Evolutionary conservation across 2,113 vertebrate genomes (phyloP).

Genomic region (Pterocles orientalis): DNA sequence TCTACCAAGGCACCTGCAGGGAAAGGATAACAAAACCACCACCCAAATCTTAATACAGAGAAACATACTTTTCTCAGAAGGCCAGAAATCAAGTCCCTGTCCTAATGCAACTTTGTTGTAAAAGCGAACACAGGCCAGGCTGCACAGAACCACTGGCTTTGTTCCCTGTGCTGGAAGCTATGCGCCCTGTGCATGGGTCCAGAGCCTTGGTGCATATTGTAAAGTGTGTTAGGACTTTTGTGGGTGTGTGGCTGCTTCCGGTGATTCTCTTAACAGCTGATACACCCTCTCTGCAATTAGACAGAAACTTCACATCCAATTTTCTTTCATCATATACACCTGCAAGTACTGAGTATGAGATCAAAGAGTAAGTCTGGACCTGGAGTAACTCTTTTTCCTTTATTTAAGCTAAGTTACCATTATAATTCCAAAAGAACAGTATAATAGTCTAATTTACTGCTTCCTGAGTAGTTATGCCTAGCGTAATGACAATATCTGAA

Average conservation of each 20-base stretch:
- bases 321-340: neutral
- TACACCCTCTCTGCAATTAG: neutral
- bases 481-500: neutral
- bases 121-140: neutral
- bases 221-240: neutral
- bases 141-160: accelerated
- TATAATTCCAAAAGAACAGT: neutral
- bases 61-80: neutral
- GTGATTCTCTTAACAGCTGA: neutral
- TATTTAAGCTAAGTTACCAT: neutral
- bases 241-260: neutral
- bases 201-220: neutral
- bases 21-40: constrained; percentile 54
- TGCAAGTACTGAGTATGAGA: neutral
- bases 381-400: neutral
- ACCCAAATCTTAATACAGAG: constrained; percentile 21
- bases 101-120: neutral
- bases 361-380: neutral
- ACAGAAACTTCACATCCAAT: neutral
- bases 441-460: neutral
- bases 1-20: constrained; percentile 93
- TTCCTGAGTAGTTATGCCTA: neutral
- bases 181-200: neutral
- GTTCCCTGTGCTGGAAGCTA: neutral
- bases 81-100: neutral